Evolutionary conservation across 2,888 invertebrate species (phyloP), one percentile per base, ranked within the genome.

Genomic region (Mechanitis messenoides): DNA sequence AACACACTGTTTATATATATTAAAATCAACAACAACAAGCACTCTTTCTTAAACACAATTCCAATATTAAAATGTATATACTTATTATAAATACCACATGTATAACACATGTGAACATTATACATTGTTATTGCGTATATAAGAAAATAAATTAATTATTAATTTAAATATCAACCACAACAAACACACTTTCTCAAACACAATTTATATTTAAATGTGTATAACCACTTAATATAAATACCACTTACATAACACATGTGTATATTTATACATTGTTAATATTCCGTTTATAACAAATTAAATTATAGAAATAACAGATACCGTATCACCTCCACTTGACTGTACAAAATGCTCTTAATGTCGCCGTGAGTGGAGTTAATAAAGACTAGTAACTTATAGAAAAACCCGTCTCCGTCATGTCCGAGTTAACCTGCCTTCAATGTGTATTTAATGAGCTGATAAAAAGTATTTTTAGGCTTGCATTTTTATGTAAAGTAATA

Each of bases 361-460:
- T 42, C 42, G 9, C 31, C 31, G 50, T 31, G 50, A 31, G 50
- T 31, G n/a, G 3, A 31, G 20, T 31, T 50, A 50, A 50, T 50
- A 50, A 50, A 50, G 50, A 50, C 50, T 31, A 9, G 11, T 3
- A 28, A 11, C 50, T 31, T 50, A 11, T 31, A 50, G 50, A 50
- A 50, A 50, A 50, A 50, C 50, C 50, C 50, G 50, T 50, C 31
- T 31, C 7, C 5, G 50, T 50, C 50, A 50, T 31, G 50, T 31
- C 9, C 42, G 11, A 35, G 35, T 42, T 38, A 47, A 28, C 28
- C 20, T n/a, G 20, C 12, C 28, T n/a, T 31, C 28, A 6, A 3
- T 50, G 28, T 31, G 9, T 31, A 50, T 50, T 50, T 28, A 31
- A 28, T 11, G 12, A 12, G n/a, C 47, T 20, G n/a, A n/a, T 47